A percentile compares a stretch with the other conserved stretches of the same genome.
Evolutionary conservation across 2,797 vertebrate species (phyloP).

Genomic region (Myiotriccus ornatus): DNA sequence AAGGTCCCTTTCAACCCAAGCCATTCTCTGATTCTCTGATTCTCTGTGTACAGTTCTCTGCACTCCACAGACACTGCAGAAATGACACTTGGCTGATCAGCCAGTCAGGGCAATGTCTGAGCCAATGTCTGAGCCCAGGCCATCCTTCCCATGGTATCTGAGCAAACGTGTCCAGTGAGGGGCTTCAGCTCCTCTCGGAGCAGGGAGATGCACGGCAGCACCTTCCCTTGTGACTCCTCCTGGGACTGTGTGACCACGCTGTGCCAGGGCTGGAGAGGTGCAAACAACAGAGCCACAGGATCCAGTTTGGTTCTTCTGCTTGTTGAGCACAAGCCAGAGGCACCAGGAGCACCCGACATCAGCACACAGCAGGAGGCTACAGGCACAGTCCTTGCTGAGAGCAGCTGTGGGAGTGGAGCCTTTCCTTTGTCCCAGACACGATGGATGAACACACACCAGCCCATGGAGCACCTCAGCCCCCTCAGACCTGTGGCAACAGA

Average conservation of each 20-base stretch:
- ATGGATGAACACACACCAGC: background rate
- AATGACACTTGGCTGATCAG: background rate
- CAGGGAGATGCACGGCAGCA: background rate
- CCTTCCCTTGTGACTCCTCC: background rate
- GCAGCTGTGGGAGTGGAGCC: background rate
- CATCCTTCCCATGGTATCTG: background rate
- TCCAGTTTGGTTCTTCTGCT: background rate
- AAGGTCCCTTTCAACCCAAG: background rate
- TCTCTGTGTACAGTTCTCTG: background rate
- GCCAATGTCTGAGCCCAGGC: background rate
- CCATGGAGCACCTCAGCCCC: background rate
- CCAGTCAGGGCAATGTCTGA: background rate
- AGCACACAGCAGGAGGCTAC: background rate
- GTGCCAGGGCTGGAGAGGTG: background rate
- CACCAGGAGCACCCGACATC: background rate
- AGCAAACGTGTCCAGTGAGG: background rate
- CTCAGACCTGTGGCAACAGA: background rate
- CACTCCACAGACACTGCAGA: background rate
- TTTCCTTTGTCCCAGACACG: background rate
- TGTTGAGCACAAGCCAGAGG: rapidly evolving
- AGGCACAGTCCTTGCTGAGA: background rate
- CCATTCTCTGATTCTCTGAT: background rate
- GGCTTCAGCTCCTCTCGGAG: background rate
- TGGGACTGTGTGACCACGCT: background rate
- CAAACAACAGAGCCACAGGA: background rate